Base-by-base conservation (phyloP, 2,888 invertebrate genomes). In the Epiblema foenella region DNA sequence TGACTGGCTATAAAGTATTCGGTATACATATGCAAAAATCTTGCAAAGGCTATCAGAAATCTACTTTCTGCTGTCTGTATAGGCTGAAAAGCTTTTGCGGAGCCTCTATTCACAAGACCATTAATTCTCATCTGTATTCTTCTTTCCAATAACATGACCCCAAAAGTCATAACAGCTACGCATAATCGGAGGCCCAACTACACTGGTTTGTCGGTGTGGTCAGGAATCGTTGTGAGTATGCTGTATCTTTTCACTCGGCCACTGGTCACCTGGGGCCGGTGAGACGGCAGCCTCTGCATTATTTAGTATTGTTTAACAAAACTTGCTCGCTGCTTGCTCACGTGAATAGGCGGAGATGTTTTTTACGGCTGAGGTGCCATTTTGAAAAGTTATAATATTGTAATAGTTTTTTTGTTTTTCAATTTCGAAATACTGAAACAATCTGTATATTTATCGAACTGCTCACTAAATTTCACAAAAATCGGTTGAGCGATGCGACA, bases 271-370 rank as follows among this genome's bases (percentile, higher is more conserved):
- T 29, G 49, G 12, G 29, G 18, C 42, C 57, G 46, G 42, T 46
- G 20, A 37, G 37, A 24, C 46, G 46, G 20, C 49, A 20, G 54
- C 15, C 9, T 9, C 33, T 56, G 56, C 46, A 54, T 56, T 68
- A 54, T 62, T 54, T 42, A 62, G 56, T 37, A 49, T 46, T 68
- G 54, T 56, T 56, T 33, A 33, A 42, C 56, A 46, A 62, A 62
- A 29, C 24, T 57, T 57, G 57, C 9, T n/a, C 56, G 42, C 56
- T 42, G n/a, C 24, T 17, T 1, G 51, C 17, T 17, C 51, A 9
- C 49, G 49, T n/a, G 29, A 62, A 29, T n/a, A 1, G 24, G 11
- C 12, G 29, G 20, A 62, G 62, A 29, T 17, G 17, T 17, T 29
- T 10, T 15, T 33, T 7, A n/a, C n/a, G n/a, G 4, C 24, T 24